Percentiles rank a stretch among this genome's conserved stretches.
Evolutionary conservation across 2,113 vertebrate genomes (phyloP).

Genomic region (Emydocephalus ijimae): DNA sequence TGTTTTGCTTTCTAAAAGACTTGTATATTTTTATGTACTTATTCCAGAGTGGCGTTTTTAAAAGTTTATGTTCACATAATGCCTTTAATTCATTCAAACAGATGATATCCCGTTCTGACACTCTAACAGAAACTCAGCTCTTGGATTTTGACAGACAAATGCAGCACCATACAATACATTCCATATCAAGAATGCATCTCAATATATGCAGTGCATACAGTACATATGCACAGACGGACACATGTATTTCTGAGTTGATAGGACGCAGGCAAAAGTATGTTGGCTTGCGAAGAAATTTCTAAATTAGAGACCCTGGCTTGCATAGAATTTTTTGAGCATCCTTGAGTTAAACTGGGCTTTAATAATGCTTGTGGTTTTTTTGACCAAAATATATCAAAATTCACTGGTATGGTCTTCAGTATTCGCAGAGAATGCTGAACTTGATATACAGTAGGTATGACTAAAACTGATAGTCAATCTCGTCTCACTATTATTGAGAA

Average conservation of each 20-base stretch:
- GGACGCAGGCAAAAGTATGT: not conserved
- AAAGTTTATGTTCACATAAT: constrained; percentile 29
- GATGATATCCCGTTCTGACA: constrained; percentile 9
- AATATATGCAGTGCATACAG: not conserved
- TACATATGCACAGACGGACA: not conserved
- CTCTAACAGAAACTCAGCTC: constrained; percentile 35
- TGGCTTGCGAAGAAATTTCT: not conserved
- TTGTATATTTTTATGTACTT: constrained; percentile 46
- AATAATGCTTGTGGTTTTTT: not conserved
- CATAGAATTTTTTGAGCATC: not conserved
- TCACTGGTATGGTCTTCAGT: not conserved
- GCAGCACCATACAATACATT: not conserved
- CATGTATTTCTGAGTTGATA: not conserved
- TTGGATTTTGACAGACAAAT: constrained; percentile 17
- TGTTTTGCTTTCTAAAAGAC: constrained; percentile 50
- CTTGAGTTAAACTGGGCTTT: not conserved
- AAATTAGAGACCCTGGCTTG: not conserved
- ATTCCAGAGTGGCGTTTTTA: constrained; percentile 40
- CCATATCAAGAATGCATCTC: not conserved
- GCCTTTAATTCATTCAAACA: constrained; percentile 29
- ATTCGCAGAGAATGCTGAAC: not conserved
- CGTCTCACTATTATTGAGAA: not conserved
- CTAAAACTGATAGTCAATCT: not conserved
- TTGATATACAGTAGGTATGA: not conserved
- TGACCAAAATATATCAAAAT: not conserved